Conservation (phyloP, 2,888 invertebrate genomes). For the Acholoe squamosa region DNA sequence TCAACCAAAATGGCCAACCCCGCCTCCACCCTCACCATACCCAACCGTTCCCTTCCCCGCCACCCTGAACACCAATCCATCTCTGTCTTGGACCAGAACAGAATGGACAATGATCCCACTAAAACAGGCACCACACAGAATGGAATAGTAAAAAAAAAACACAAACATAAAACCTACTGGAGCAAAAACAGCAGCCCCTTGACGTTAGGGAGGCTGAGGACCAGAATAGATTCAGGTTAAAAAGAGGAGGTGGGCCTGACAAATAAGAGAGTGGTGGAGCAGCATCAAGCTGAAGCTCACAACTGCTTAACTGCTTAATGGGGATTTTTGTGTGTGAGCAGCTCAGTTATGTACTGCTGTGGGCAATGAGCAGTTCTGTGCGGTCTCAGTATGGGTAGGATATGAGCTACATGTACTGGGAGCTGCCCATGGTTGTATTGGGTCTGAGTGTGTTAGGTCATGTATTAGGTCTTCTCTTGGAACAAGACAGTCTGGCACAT, state of each 20-base stretch:
- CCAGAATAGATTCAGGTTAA: not conserved
- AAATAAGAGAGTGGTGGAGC: not conserved
- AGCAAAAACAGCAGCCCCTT: not conserved
- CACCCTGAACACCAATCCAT: not conserved
- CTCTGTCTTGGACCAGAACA: not conserved
- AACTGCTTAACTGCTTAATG: no score
- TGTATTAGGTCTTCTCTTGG: no score
- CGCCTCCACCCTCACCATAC: not conserved
- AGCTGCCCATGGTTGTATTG: no score
- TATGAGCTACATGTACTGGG: no score
- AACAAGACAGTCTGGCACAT: no score
- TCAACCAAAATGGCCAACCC: slow-evolving; percentile 5
- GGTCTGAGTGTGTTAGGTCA: no score
- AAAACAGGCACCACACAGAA: not conserved
- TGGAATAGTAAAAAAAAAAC: not conserved
- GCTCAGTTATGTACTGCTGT: no score
- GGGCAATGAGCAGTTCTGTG: no score
- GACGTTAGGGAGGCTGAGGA: not conserved
- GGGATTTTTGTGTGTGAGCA: no score
- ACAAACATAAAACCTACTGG: not conserved
- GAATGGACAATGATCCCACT: slow-evolving; percentile 43
- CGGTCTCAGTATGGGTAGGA: no score
- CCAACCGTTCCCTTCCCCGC: not conserved
- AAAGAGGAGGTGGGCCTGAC: not conserved
- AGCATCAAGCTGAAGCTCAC: no score